Conservation (phyloP, 2,113 vertebrate species). For the Trematomus loennbergii region DNA sequence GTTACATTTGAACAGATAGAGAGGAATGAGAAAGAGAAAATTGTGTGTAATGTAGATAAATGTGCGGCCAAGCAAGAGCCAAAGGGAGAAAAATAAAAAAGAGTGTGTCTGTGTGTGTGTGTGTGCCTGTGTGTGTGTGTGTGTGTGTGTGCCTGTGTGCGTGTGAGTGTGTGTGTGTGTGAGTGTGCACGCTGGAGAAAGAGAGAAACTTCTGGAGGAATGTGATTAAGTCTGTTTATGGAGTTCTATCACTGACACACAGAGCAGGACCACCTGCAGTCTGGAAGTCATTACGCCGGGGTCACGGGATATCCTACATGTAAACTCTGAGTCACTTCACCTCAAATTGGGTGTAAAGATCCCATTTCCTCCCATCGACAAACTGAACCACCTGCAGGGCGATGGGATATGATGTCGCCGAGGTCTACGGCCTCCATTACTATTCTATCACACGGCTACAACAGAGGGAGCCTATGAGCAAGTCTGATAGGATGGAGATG, state of each 20-base stretch:
- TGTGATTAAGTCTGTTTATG: conserved; percentile 84
- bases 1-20: background rate
- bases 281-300: conserved; percentile 96
- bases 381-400: conserved; percentile 87
- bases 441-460: conserved; percentile 48
- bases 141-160: too few relatives aligned
- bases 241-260: conserved; percentile 86
- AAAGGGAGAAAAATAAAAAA: background rate
- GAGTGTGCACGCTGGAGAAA: conserved; percentile 5
- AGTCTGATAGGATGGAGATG: background rate
- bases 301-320: conserved; percentile 95
- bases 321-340: conserved; percentile 98
- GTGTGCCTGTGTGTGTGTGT: too few relatives aligned
- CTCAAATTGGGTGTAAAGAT: conserved; percentile 99
- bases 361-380: conserved; percentile 98
- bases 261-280: conserved; percentile 94
- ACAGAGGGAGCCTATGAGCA: background rate
- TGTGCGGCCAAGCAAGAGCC: background rate
- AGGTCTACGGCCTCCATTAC: conserved; percentile 47
- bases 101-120: background rate
- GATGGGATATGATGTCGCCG: conserved; percentile 73
- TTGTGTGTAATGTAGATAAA: conserved; percentile 18
- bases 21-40: background rate
- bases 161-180: too few relatives aligned
- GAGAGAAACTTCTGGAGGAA: conserved; percentile 54